These are phyloP conservation scores for Polydrusus cervinus DNA, from an alignment of 2,888 invertebrate species.

Conservation along the genomic window DNA sequence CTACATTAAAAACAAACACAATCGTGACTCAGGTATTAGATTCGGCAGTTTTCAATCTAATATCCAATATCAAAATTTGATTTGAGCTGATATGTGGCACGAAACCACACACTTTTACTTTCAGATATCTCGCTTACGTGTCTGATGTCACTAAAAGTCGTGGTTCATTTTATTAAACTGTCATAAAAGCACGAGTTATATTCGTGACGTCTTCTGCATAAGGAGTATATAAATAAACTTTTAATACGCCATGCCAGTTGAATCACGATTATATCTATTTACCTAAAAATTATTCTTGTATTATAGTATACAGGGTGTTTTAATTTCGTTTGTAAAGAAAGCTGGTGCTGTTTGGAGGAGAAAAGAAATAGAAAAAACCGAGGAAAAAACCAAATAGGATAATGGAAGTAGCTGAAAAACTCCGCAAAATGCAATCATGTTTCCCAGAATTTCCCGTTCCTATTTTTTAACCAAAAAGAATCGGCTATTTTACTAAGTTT, in stretches of 20 bases:
- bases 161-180: slow-evolving; percentile 4
- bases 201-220: slow-evolving; percentile 11
- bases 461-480: too few relatives aligned
- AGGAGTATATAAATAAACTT: background rate
- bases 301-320: background rate
- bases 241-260: background rate
- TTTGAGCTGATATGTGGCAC: slow-evolving; percentile 6
- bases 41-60: background rate
- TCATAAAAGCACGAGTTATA: background rate
- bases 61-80: background rate
- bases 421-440: too few relatives aligned
- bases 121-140: slow-evolving; percentile 30
- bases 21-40: background rate
- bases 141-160: slow-evolving; percentile 22
- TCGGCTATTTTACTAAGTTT: too few relatives aligned
- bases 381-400: too few relatives aligned
- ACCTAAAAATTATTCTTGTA: background rate
- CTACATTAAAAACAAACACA: too few relatives aligned
- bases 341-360: too few relatives aligned
- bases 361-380: too few relatives aligned
- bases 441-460: too few relatives aligned
- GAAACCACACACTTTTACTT: slow-evolving; percentile 31
- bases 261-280: background rate
- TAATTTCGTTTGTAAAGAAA: too few relatives aligned
- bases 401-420: too few relatives aligned